phyloP scores from a whole-genome alignment of 2,888 invertebrate genomes.

The Tholera decimalis region DNA sequence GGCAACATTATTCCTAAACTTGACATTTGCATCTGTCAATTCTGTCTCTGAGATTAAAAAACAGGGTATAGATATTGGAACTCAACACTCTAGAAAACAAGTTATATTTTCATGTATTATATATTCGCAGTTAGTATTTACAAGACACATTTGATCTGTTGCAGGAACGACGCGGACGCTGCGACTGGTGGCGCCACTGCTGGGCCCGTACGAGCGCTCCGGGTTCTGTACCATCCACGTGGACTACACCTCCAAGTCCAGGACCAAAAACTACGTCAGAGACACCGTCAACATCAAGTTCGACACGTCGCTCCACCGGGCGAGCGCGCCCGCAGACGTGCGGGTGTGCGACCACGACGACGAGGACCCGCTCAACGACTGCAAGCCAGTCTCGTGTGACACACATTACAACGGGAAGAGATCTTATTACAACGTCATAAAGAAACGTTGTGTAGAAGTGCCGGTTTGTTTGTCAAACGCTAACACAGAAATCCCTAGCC shows the following conservation, averaged over 20 bases:
- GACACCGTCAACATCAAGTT: slow-evolving; percentile 78
- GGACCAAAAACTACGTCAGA: slow-evolving; percentile 69
- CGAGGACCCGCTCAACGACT: slow-evolving; percentile 81
- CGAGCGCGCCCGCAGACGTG: slow-evolving; percentile 54
- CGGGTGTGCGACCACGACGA: slow-evolving; percentile 74
- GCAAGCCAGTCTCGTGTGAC: slow-evolving; percentile 83
- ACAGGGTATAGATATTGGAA: too few relatives aligned
- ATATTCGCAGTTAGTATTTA: too few relatives aligned
- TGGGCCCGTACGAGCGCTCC: slow-evolving; percentile 75
- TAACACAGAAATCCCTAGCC: slow-evolving; percentile 63
- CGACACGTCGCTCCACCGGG: slow-evolving; percentile 74
- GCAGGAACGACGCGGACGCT: slow-evolving; percentile 75
- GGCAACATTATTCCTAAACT: too few relatives aligned
- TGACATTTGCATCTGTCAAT: too few relatives aligned
- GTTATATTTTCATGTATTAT: too few relatives aligned
- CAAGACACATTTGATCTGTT: background rate
- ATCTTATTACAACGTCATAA: slow-evolving; percentile 70
- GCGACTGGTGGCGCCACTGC: slow-evolving; percentile 78
- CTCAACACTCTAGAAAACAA: too few relatives aligned
- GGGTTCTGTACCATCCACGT: slow-evolving; percentile 80
- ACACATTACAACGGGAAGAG: slow-evolving; percentile 79
- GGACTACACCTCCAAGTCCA: slow-evolving; percentile 74
- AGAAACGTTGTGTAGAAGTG: slow-evolving; percentile 72
- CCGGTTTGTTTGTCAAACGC: slow-evolving; percentile 71
- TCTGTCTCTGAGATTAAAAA: too few relatives aligned